Base-by-base conservation (phyloP, 2,888 invertebrate species). In the Pocota personata region DNA sequence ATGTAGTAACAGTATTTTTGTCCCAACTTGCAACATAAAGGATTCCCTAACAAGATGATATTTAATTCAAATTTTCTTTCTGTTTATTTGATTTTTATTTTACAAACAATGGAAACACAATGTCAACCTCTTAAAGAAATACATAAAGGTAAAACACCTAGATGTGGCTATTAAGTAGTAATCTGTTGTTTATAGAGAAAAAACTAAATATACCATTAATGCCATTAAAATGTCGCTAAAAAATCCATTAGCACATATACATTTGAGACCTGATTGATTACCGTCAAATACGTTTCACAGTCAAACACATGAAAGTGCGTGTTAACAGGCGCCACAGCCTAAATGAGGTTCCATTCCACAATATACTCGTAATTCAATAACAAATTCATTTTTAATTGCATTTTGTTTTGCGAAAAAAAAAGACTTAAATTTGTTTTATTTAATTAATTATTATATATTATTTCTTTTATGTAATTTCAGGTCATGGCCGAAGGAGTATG, bases 401-500 rank as follows among this genome's bases (percentile, higher is more conserved):
- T 21, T 58, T 67, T 75, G 30, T 6, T 21, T 14, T 30, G 30
- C 1, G 19, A 46, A 14, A 19, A 46, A 46, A 46, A 10, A 12
- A 12, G 1, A 14, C 16, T 19, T n/a, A 50, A 35, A 30, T 50
- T 57, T 16, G 14, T 24, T 50, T 55, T 60, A 14, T 14, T 14
- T 46, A 10, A 60, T 69, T 69, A 12, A 48, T 57, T 37, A 48
- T 46, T 27, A 35, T 50, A 4, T 40, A 8, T 60, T 60, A 2
- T 35, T 27, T 46, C 0, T 43, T 58, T 57, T 40, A 14, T 67
- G 14, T 58, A 60, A 57, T 88, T 88, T 4, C 88, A 91, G 91
- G 91, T 92, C 73, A 92, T 92, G 92, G 96, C 96, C 2, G 97
- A 97, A 90, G 97, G 97, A 57, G 96, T 97, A 2, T 97, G 97